phyloP scores from a whole-genome alignment of 2,797 vertebrate genomes.

The Sphenodon punctatus region DNA sequence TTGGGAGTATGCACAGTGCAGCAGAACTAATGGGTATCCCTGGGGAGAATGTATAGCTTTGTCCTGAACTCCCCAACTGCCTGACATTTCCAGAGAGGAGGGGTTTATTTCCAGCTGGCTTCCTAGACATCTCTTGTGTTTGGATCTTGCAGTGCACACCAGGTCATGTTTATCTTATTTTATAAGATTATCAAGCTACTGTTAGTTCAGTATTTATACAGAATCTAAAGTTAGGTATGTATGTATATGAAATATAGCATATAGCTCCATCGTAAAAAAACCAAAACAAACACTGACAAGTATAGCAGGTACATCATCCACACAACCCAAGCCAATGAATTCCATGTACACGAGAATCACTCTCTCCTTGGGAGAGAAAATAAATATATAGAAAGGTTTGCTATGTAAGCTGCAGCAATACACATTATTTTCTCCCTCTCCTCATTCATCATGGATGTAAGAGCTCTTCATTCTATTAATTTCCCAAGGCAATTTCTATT shows the following conservation, averaged over 20 bases:
- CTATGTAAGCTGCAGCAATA: conserved; percentile 42
- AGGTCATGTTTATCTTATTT: neutral
- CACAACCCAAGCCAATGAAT: conserved; percentile 22
- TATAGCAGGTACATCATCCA: neutral
- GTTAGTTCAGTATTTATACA: no score
- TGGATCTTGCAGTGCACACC: neutral
- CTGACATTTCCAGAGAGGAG: neutral
- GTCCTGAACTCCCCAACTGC: neutral
- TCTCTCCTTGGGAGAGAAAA: conserved; percentile 21
- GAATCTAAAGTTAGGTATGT: conserved; percentile 15
- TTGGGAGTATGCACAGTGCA: no score
- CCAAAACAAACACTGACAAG: conserved; percentile 1
- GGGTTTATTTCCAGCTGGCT: neutral
- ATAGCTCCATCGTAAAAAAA: no score
- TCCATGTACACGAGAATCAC: conserved; percentile 10
- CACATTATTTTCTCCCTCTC: conserved; percentile 17
- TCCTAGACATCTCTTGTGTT: neutral
- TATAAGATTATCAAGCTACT: neutral
- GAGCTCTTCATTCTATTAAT: conserved; percentile 44
- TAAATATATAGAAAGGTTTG: conserved; percentile 14
- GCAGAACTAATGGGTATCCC: no score
- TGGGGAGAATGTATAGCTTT: no score
- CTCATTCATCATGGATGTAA: conserved; percentile 34
- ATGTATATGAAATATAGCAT: no score
- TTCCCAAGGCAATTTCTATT: conserved; percentile 45